A percentile compares a stretch with the other conserved stretches of the same genome.
Evolutionary conservation across 2,113 vertebrate species (phyloP).

Genomic region (Setophaga coronata): DNA sequence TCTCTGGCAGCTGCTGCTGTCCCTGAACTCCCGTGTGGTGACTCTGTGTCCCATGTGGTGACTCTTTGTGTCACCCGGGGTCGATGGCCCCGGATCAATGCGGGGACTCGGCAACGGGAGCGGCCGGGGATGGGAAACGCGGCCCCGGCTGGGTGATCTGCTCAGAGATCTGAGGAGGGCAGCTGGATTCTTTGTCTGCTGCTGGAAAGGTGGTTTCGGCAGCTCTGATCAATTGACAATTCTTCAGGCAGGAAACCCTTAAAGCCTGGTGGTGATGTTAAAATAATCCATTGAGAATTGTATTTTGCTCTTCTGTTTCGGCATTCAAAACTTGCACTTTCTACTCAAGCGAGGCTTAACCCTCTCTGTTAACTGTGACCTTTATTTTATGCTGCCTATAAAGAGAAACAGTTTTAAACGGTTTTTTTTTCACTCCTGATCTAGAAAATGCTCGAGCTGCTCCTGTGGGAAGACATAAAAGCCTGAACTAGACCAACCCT

Average conservation of each 20-base stretch:
- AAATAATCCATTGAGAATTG: neutral
- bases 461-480: neutral
- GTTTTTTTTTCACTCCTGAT: neutral
- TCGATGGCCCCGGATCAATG: neutral
- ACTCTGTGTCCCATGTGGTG: neutral
- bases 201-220: neutral
- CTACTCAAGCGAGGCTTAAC: neutral
- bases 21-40: neutral
- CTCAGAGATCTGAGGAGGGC: neutral
- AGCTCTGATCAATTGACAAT: neutral
- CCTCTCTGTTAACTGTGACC: neutral
- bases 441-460: neutral
- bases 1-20: neutral
- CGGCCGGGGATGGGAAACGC: neutral
- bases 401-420: neutral
- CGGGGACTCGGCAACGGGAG: neutral
- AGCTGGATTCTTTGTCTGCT: neutral
- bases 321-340: neutral
- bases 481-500: neutral
- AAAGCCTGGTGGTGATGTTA: neutral
- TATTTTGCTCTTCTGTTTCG: neutral
- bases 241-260: neutral
- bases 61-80: neutral
- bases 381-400: neutral
- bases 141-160: neutral